phyloP scores from a whole-genome alignment of 2,888 invertebrate species.

The Pollenia griseotomentosa region DNA sequence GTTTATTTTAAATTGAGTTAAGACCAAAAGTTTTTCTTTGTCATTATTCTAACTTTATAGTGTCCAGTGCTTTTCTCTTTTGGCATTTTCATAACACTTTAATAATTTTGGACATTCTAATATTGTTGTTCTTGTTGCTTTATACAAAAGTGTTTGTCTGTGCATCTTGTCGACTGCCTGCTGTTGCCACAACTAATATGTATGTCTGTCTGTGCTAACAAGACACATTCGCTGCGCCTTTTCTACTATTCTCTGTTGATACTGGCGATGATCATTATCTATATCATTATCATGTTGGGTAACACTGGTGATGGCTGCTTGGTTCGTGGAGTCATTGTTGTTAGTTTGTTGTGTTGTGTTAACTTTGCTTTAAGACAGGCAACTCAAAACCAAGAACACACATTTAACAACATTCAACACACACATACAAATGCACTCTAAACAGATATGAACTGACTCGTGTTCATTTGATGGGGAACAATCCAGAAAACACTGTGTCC shows the following conservation, averaged over 20 bases:
- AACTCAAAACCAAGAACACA: slow-evolving; percentile 65
- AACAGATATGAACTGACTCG: slow-evolving; percentile 30
- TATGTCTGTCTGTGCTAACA: slow-evolving; percentile 55
- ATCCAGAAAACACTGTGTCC: background rate
- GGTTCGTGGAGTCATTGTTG: slow-evolving; percentile 44
- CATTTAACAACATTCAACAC: background rate
- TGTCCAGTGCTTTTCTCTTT: slow-evolving; percentile 60
- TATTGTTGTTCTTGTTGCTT: slow-evolving; percentile 9
- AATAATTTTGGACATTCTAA: slow-evolving; percentile 37
- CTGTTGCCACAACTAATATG: slow-evolving; percentile 52
- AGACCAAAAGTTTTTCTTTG: background rate
- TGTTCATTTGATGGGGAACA: slow-evolving; percentile 32
- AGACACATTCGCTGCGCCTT: slow-evolving; percentile 66
- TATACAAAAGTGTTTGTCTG: background rate
- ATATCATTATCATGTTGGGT: slow-evolving; percentile 34
- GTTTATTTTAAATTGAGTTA: slow-evolving; percentile 8
- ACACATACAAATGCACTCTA: slow-evolving; percentile 8
- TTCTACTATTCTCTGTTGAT: slow-evolving; percentile 43
- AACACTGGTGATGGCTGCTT: slow-evolving; percentile 37
- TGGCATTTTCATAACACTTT: slow-evolving; percentile 62
- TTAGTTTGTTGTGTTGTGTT: slow-evolving; percentile 55
- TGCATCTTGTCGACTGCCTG: slow-evolving; percentile 14
- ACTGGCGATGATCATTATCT: slow-evolving; percentile 35
- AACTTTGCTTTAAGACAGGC: slow-evolving; percentile 66
- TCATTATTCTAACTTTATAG: slow-evolving; percentile 38